Percentiles rank a stretch among this genome's conserved stretches.
These are phyloP conservation scores for Ptychochromis oligacanthus DNA, from an alignment of 2,113 vertebrate genomes.

Conservation along the genomic window DNA sequence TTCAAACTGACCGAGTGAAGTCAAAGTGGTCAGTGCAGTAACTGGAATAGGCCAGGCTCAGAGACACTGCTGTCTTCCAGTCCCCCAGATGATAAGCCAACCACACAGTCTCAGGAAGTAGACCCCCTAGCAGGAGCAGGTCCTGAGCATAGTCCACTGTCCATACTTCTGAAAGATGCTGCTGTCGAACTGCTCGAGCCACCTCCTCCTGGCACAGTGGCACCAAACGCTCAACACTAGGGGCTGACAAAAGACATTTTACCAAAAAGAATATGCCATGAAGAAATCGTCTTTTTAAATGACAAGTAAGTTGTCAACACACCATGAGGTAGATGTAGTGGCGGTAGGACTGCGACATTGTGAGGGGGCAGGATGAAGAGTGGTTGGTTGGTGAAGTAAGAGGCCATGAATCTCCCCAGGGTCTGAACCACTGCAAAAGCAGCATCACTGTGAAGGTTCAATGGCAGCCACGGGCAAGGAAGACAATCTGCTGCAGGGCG, in stretches of 20 bases:
- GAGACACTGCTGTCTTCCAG: slow-evolving; percentile 90
- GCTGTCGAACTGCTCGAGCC: slow-evolving; percentile 80
- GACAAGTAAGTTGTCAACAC: slow-evolving; percentile 21
- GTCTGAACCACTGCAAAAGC: slow-evolving; percentile 84
- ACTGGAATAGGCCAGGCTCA: slow-evolving; percentile 85
- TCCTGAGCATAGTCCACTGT: slow-evolving; percentile 91
- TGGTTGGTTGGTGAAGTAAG: slow-evolving; percentile 90
- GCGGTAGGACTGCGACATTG: slow-evolving; percentile 83
- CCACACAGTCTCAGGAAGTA: slow-evolving; percentile 92
- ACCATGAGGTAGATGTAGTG: slow-evolving; percentile 86
- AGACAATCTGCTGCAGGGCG: slow-evolving; percentile 56
- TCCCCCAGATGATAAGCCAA: slow-evolving; percentile 88
- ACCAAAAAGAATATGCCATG: neutral
- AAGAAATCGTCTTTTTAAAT: neutral
- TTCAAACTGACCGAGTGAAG: slow-evolving; percentile 77
- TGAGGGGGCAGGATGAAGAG: slow-evolving; percentile 89
- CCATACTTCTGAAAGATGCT: slow-evolving; percentile 91
- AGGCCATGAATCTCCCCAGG: slow-evolving; percentile 94
- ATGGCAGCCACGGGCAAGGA: slow-evolving; percentile 60
- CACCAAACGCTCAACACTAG: slow-evolving; percentile 75
- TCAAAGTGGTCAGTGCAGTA: slow-evolving; percentile 71
- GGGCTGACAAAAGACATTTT: slow-evolving; percentile 62
- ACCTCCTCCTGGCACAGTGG: slow-evolving; percentile 82
- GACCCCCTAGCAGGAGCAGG: slow-evolving; percentile 88
- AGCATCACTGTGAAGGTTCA: slow-evolving; percentile 77